These are phyloP conservation scores for Poecilia gillii DNA, from an alignment of 2,797 vertebrate species.

Conservation along the genomic window DNA sequence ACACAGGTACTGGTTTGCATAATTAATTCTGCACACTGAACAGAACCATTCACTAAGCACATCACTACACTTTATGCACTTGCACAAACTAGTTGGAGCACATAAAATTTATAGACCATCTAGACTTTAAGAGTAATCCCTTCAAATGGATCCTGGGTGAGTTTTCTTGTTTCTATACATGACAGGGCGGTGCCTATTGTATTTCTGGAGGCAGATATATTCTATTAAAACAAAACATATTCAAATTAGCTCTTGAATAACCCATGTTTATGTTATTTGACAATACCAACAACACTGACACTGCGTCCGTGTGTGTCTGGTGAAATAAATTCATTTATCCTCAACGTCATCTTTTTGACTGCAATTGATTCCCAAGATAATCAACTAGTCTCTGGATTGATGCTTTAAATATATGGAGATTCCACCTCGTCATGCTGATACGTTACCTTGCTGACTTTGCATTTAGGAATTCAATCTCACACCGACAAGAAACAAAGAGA, in stretches of 20 bases:
- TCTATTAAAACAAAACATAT: conserved; percentile 48
- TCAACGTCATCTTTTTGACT: conserved; percentile 23
- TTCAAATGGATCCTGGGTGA: background rate
- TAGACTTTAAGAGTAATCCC: background rate
- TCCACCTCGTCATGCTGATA: conserved; percentile 1
- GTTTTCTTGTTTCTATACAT: conserved; percentile 4
- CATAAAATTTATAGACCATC: conserved; percentile 24
- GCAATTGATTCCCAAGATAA: conserved; percentile 32
- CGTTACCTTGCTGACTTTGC: conserved; percentile 16
- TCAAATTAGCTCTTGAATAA: conserved; percentile 58
- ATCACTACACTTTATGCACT: conserved; percentile 15
- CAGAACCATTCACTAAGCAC: background rate
- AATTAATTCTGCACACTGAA: conserved; percentile 1
- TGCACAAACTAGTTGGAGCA: conserved; percentile 2
- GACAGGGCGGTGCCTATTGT: conserved; percentile 14
- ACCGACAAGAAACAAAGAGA: conserved; percentile 43
- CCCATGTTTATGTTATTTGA: conserved; percentile 69
- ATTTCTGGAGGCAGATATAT: conserved; percentile 42
- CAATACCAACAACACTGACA: conserved; percentile 45
- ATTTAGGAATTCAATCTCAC: conserved; percentile 55
- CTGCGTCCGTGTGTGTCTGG: conserved; percentile 6
- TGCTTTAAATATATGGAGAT: conserved; percentile 30
- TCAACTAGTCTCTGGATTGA: conserved; percentile 32
- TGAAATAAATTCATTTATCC: conserved; percentile 45
- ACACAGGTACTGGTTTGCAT: conserved; percentile 1